Conservation (phyloP, 2,797 vertebrate species). For the Heterohyrax brucei region DNA sequence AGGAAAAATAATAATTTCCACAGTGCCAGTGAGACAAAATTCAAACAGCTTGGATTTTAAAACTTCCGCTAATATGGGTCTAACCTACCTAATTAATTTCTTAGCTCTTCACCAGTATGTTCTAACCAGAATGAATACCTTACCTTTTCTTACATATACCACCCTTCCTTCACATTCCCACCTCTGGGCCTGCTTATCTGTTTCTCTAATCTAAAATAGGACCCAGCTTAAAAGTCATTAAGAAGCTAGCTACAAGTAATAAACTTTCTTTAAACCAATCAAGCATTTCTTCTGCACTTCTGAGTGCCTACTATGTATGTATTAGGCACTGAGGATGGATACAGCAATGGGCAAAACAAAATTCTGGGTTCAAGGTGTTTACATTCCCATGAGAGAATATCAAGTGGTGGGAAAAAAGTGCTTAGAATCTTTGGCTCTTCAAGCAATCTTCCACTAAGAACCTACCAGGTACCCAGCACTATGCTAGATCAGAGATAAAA, state of each 20-base stretch:
- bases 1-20: neutral
- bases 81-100: constrained; percentile 36
- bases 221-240: constrained; percentile 13
- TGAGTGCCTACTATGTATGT: constrained; percentile 8
- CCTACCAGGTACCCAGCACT: constrained; percentile 28
- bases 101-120: neutral
- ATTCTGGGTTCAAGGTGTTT: neutral
- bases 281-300: neutral
- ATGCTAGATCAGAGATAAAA: constrained; percentile 66
- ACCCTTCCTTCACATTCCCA: neutral
- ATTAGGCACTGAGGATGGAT: neutral
- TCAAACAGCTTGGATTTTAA: constrained; percentile 26
- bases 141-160: constrained; percentile 38
- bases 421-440: constrained; percentile 30
- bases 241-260: constrained; percentile 4
- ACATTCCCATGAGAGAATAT: neutral
- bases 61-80: neutral
- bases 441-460: constrained; percentile 71
- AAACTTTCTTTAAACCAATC: neutral
- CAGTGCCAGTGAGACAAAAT: neutral
- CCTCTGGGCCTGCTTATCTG: neutral
- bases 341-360: neutral
- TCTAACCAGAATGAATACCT: neutral
- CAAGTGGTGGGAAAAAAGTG: neutral
- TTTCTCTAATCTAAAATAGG: constrained; percentile 35